Evolutionary conservation across 2,888 invertebrate genomes (phyloP).

Genomic region (Myopa testacea): DNA sequence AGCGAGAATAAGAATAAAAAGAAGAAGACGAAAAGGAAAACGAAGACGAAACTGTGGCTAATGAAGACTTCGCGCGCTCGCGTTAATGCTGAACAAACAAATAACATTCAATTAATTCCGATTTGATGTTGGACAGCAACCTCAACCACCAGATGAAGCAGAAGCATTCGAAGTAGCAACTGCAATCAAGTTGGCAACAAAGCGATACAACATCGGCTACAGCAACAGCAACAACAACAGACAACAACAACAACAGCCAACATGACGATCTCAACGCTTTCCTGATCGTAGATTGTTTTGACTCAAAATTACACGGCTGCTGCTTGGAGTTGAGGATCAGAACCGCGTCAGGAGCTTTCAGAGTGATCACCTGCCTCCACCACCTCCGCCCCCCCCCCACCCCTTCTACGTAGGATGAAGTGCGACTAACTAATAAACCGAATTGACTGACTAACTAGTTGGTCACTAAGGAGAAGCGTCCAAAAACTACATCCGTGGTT

Average conservation of each 20-base stretch:
- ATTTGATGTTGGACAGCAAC: conserved; percentile 19
- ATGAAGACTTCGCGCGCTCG: no score
- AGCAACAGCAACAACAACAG: not conserved
- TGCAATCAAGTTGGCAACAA: not conserved
- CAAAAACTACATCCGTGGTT: not conserved
- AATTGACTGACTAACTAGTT: not conserved
- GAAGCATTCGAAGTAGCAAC: not conserved
- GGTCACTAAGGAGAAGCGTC: not conserved
- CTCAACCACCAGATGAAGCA: not conserved
- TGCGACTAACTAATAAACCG: not conserved
- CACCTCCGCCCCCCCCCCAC: no score
- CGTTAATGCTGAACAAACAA: conserved; percentile 22
- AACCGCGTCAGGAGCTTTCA: no score
- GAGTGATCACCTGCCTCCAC: not conserved
- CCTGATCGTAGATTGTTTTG: no score
- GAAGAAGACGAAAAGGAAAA: not conserved
- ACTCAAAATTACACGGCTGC: no score
- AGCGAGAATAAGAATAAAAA: not conserved
- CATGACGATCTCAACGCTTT: no score
- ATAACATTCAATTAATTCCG: conserved; percentile 37
- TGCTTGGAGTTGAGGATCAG: no score
- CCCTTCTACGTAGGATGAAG: not conserved
- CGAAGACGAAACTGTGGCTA: no score
- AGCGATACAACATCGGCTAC: not conserved
- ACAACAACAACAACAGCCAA: not conserved